phyloP scores from a whole-genome alignment of 2,797 vertebrate species.

The Nyctibius grandis region DNA sequence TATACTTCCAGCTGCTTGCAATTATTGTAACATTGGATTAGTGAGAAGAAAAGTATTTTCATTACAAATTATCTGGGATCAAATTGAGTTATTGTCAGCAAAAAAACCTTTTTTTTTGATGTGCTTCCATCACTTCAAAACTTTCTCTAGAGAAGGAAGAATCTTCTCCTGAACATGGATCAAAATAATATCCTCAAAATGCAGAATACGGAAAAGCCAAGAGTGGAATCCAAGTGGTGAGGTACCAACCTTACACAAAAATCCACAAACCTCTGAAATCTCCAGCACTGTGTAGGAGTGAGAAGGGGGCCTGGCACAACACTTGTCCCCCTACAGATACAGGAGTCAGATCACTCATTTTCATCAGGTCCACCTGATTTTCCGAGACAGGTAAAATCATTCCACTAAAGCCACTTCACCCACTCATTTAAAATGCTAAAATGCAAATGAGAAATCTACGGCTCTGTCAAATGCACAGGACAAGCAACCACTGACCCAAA shows the following conservation, averaged over 20 bases:
- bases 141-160: background rate
- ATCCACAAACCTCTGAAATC: background rate
- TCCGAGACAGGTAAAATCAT: background rate
- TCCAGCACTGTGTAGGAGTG: background rate
- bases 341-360: background rate
- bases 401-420: background rate
- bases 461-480: background rate
- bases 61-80: background rate
- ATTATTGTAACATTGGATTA: slow-evolving; percentile 15
- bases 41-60: background rate
- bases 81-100: background rate
- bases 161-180: background rate
- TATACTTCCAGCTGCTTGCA: background rate
- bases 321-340: background rate
- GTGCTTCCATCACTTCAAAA: background rate
- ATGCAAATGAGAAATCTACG: background rate
- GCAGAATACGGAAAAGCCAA: background rate
- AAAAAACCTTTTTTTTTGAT: background rate
- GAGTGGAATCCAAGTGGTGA: background rate
- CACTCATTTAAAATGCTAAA: background rate
- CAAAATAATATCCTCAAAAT: background rate
- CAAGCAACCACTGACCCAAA: background rate
- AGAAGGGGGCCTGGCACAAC: background rate
- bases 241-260: background rate
- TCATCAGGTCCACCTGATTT: background rate